Conservation (phyloP, 2,888 invertebrate genomes). For the Scaptomyza tumidula region DNA sequence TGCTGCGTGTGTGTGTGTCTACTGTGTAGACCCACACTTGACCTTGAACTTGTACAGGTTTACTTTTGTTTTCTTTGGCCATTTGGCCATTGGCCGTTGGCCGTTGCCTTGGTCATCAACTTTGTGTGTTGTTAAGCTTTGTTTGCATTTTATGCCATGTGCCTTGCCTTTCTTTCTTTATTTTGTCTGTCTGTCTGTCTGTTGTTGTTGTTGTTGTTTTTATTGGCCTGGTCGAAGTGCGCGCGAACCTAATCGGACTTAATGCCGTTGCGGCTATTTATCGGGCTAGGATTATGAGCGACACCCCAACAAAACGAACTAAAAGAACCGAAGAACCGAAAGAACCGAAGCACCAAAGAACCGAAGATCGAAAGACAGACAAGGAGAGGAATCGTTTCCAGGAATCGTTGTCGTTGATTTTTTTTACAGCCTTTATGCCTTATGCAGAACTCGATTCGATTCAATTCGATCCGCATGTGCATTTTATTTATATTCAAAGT, state of each 20-base stretch:
- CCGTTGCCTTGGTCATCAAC: slow-evolving; percentile 10
- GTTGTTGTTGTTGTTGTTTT: not conserved
- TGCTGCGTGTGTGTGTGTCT: slow-evolving; percentile 1
- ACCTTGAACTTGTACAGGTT: slow-evolving; percentile 79
- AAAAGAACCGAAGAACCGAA: too few species aligned
- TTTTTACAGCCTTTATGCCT: slow-evolving; percentile 42
- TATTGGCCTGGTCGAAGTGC: slow-evolving; percentile 13
- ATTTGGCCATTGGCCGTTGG: slow-evolving; percentile 39
- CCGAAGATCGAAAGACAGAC: too few species aligned
- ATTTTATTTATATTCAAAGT: slow-evolving; percentile 29
- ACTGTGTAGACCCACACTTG: slow-evolving; percentile 64
- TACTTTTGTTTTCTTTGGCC: slow-evolving; percentile 78
- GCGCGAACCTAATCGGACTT: slow-evolving; percentile 71
- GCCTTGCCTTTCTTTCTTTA: slow-evolving; percentile 5
- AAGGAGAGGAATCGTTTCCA: slow-evolving; percentile 35
- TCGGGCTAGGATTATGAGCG: slow-evolving; percentile 37
- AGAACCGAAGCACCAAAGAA: not conserved
- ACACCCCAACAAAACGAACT: slow-evolving; percentile 18
- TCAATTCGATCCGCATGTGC: not conserved
- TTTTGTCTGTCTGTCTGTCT: not conserved
- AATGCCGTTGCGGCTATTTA: slow-evolving; percentile 59
- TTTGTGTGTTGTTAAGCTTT: slow-evolving; percentile 12
- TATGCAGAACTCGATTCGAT: slow-evolving; percentile 48
- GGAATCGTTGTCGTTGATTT: slow-evolving; percentile 18
- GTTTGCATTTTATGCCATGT: slow-evolving; percentile 19